Base-by-base conservation (phyloP, 2,888 invertebrate genomes). In the Congeria kusceri region DNA sequence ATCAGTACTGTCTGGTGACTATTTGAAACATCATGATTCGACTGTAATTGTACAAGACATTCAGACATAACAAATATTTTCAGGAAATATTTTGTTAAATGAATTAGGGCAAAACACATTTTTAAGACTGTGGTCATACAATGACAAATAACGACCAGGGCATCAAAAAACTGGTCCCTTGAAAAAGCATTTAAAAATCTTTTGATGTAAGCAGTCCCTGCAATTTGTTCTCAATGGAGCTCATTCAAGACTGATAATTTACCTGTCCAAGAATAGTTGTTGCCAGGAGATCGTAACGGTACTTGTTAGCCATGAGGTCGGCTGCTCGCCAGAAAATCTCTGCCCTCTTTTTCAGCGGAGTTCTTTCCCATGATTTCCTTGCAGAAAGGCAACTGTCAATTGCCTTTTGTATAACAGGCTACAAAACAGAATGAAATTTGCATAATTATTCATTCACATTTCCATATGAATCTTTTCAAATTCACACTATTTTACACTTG, bases 211-310 rank as follows among this genome's bases (percentile, higher is more conserved):
- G 39, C n/a, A 32, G 4, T 39, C 13, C 15, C 13, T 39, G 39
- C 11, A 9, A n/a, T 39, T 39, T 39, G 9, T 7, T 39, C 9
- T 39, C 4, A 4, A 5, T 39, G 3, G 9, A 39, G 9, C 39
- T 39, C 1, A 39, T n/a, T n/a, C n/a, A n/a, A n/a, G n/a, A n/a
- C n/a, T n/a, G 39, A 13, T 39, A 20, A 49, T 62, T 32, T 83
- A 94, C 93, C 94, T 99, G 99, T 0, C 99, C 99, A 68, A 99
- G 94, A 98, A 99, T 99, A 9, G 99, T 99, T 0, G 99, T 96
- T 0, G 99, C 98, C 94, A 99, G 97, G 74, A 99, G 94, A 61
- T 96, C 95, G 93, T 97, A 97, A 66, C 99, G 95, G 94, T 98
- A 97, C 90, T 96, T 96, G 15, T 96, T 96, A 0, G 97, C 96